Evolutionary conservation across 1,140 invertebrate species (phyloP).

Genomic region (Cryptotermes secundus): DNA sequence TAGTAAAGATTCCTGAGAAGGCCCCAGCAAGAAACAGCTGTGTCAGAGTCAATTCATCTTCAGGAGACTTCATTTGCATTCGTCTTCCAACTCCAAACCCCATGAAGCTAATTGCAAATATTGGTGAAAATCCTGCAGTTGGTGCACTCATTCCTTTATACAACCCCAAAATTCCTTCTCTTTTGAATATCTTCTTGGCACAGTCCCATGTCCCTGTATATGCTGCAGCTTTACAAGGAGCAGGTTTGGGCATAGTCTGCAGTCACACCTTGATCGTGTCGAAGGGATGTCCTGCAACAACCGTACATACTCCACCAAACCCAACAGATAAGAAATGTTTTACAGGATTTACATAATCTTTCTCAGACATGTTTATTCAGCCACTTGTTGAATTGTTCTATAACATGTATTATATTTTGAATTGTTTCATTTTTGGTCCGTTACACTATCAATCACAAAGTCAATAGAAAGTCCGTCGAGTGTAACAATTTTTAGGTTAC

Average conservation of each 20-base stretch:
- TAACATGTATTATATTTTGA: too few species aligned
- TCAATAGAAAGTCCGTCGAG: too few species aligned
- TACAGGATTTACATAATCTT: constrained; percentile 59
- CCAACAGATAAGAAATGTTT: constrained; percentile 97
- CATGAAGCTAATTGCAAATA: constrained; percentile 94
- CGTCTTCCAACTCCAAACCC: constrained; percentile 93
- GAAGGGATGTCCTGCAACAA: constrained; percentile 91
- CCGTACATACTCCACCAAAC: constrained; percentile 93
- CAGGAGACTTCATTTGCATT: constrained; percentile 64
- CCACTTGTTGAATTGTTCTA: too few species aligned
- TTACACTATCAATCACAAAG: too few species aligned
- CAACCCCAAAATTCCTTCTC: constrained; percentile 82
- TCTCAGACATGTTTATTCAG: constrained; percentile 23
- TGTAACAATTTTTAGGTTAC: too few species aligned
- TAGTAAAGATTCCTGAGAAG: constrained; percentile 92
- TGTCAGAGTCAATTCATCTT: constrained; percentile 65
- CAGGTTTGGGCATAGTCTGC: constrained; percentile 67
- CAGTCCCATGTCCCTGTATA: constrained; percentile 94
- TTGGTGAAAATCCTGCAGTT: constrained; percentile 78
- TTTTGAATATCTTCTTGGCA: constrained; percentile 84
- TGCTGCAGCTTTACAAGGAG: constrained; percentile 69
- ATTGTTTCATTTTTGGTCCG: too few species aligned
- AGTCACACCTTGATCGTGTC: constrained; percentile 78
- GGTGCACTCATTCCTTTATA: constrained; percentile 80
- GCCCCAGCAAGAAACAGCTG: constrained; percentile 91